Percentiles rank a stretch among this genome's conserved stretches.
Conservation (phyloP, 2,113 vertebrate genomes). For the Tachysurus fulvidraco region DNA sequence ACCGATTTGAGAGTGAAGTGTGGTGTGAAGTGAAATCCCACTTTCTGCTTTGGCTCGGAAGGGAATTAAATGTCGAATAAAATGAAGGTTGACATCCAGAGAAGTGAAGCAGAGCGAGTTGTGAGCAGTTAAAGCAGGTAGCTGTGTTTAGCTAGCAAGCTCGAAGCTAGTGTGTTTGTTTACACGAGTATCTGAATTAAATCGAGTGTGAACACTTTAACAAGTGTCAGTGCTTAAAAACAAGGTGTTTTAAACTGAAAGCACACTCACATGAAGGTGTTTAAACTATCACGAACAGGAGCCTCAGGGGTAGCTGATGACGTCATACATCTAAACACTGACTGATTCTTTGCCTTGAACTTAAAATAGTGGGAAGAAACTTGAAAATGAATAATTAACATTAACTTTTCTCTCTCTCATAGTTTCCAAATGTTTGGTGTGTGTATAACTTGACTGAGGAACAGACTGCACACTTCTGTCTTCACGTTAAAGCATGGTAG, state of each 20-base stretch:
- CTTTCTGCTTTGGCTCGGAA: background rate
- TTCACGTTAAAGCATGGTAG: background rate
- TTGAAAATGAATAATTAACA: background rate
- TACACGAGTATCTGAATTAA: background rate
- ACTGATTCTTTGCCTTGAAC: background rate
- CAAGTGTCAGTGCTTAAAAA: background rate
- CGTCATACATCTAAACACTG: background rate
- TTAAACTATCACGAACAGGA: background rate
- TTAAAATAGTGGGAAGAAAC: background rate
- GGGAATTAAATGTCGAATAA: background rate
- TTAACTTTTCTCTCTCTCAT: no score
- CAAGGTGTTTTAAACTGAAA: background rate
- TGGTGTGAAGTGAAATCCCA: background rate
- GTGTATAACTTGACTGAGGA: background rate
- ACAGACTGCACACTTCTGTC: background rate
- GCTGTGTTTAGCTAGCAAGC: slow-evolving; percentile 7
- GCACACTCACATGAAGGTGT: background rate
- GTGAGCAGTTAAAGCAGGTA: slow-evolving; percentile 35
- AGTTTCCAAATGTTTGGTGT: background rate
- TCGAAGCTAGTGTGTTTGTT: background rate
- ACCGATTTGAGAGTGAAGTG: background rate
- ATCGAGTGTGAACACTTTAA: background rate
- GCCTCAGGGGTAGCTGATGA: background rate
- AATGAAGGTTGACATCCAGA: background rate
- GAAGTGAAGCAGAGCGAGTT: slow-evolving; percentile 10